phyloP scores from a whole-genome alignment of 2,797 vertebrate species.

The Microchirus variegatus region DNA sequence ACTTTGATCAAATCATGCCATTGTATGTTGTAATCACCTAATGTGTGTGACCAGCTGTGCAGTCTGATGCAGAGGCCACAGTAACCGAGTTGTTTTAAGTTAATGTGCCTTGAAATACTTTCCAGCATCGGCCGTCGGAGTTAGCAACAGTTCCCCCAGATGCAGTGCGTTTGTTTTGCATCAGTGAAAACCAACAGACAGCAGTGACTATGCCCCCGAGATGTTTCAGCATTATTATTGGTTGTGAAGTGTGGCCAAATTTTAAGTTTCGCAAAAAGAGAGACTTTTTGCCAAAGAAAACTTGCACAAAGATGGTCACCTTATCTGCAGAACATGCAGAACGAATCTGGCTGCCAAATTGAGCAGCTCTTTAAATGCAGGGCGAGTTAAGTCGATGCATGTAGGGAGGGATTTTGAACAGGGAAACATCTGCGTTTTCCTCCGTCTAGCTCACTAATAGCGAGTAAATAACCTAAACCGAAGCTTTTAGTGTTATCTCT shows the following conservation, averaged over 20 bases:
- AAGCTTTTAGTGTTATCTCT: no score
- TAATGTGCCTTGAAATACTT: no score
- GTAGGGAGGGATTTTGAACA: no score
- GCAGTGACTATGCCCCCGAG: neutral
- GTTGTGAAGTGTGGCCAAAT: no score
- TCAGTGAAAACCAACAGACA: neutral
- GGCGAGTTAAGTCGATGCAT: no score
- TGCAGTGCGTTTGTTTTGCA: neutral
- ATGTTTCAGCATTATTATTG: neutral
- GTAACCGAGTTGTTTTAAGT: neutral
- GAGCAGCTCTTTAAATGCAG: no score
- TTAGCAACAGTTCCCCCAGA: neutral
- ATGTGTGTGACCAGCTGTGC: constrained; percentile 1
- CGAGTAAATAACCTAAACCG: neutral
- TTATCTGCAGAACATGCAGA: no score
- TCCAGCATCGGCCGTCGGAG: neutral
- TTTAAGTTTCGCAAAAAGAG: neutral
- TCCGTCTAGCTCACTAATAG: neutral
- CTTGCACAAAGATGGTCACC: no score
- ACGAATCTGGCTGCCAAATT: no score
- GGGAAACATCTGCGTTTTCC: no score
- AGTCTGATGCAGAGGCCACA: neutral
- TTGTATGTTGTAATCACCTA: constrained; percentile 32
- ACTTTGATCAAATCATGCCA: constrained; percentile 5
- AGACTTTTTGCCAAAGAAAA: neutral